Evolutionary conservation across 1,140 invertebrate species (phyloP).

Genomic region (Magallana angulata): DNA sequence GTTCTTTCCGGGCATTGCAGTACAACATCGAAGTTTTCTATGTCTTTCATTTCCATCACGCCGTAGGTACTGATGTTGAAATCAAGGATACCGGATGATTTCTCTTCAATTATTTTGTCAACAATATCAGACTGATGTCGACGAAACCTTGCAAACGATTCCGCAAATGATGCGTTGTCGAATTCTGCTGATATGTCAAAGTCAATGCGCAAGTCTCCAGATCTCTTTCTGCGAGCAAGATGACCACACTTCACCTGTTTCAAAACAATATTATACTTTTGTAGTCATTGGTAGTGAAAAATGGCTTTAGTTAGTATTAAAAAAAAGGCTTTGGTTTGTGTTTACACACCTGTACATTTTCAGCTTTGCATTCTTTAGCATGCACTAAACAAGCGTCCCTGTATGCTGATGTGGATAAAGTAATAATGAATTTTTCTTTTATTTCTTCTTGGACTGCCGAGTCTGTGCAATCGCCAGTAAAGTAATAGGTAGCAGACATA

Average conservation of each 20-base stretch:
- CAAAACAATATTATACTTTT: not conserved
- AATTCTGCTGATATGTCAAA: constrained; percentile 22
- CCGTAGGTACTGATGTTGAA: not conserved
- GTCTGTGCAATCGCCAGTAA: constrained; percentile 43
- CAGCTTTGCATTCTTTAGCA: constrained; percentile 17
- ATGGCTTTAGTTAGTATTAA: no score
- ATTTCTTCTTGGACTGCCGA: constrained; percentile 31
- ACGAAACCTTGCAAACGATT: not conserved
- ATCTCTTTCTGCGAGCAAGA: not conserved
- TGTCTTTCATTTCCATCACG: not conserved
- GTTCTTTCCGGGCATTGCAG: constrained; percentile 1
- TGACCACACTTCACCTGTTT: constrained; percentile 13
- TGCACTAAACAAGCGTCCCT: constrained; percentile 38
- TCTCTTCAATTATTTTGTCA: not conserved
- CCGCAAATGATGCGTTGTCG: not conserved
- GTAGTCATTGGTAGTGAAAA: not conserved
- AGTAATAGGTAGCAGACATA: constrained; percentile 47
- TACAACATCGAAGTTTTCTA: not conserved
- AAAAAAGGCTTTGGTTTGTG: no score
- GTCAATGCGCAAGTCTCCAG: not conserved
- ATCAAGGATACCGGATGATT: not conserved
- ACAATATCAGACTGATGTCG: not conserved
- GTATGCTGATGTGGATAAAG: constrained; percentile 4
- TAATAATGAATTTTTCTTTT: constrained; percentile 32
- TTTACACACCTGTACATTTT: constrained; percentile 37